phyloP scores from a whole-genome alignment of 2,113 vertebrate genomes.

The Baryphthengus martii region DNA sequence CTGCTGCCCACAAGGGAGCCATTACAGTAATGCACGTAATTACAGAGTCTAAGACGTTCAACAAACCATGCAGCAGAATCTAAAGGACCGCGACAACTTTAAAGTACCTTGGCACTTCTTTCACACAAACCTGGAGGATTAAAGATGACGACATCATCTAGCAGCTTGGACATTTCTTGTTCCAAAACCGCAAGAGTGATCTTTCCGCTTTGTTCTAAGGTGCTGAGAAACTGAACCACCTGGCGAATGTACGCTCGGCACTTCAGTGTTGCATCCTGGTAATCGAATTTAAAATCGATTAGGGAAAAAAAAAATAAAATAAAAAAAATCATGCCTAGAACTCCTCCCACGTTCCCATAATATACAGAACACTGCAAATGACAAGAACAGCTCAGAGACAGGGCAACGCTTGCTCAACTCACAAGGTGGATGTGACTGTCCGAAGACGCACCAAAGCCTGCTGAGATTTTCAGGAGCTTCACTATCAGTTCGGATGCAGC shows the following conservation, averaged over 20 bases:
- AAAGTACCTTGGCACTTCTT: not conserved
- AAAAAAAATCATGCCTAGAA: not conserved
- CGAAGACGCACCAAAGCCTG: conserved; percentile 80
- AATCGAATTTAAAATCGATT: not conserved
- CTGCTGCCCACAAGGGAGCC: not conserved
- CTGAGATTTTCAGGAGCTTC: conserved; percentile 85
- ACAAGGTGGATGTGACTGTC: conserved; percentile 81
- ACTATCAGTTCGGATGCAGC: conserved; percentile 81
- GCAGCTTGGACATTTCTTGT: conserved; percentile 85
- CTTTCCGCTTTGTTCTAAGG: conserved; percentile 87
- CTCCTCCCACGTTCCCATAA: not conserved
- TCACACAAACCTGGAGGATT: conserved; percentile 85
- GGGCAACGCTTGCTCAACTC: conserved; percentile 31
- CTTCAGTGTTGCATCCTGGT: conserved; percentile 82
- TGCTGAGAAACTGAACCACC: conserved; percentile 85
- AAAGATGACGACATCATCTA: conserved; percentile 87
- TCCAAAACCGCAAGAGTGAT: conserved; percentile 83
- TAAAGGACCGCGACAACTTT: not conserved
- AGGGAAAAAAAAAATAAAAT: not conserved
- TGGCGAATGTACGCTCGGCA: conserved; percentile 78
- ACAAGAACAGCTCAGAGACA: not conserved
- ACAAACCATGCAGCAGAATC: not conserved
- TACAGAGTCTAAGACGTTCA: not conserved
- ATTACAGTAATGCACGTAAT: not conserved
- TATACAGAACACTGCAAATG: rapidly evolving